These are phyloP conservation scores for Drosophila formosana DNA, from an alignment of 2,888 invertebrate species.

Conservation along the genomic window DNA sequence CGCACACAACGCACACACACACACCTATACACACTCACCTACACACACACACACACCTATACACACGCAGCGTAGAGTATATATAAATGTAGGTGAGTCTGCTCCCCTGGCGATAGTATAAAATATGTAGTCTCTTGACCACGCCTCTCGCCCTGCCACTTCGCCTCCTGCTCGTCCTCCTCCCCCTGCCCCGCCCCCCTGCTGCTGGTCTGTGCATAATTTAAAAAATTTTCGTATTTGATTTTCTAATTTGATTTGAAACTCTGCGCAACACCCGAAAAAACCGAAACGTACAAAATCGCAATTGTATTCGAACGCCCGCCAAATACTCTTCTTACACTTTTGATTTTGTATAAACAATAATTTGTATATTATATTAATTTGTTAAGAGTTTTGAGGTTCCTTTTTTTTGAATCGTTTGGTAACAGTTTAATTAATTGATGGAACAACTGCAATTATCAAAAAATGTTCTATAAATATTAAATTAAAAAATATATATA, in stretches of 20 bases:
- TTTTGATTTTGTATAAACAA: too few relatives aligned
- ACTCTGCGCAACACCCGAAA: conserved; percentile 10
- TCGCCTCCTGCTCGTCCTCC: not conserved
- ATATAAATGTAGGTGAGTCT: conserved; percentile 29
- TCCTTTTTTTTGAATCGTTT: too few relatives aligned
- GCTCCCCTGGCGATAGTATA: not conserved
- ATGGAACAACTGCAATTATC: too few relatives aligned
- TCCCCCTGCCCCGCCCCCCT: not conserved
- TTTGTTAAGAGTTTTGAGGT: too few relatives aligned
- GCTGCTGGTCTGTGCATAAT: conserved; percentile 33
- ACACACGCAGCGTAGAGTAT: not conserved
- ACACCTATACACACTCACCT: too few relatives aligned
- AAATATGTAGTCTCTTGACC: not conserved
- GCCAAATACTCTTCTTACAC: not conserved
- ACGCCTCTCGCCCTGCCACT: not conserved
- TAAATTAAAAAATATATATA: too few relatives aligned
- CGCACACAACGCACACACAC: not conserved
- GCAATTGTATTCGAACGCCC: not conserved
- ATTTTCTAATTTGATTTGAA: conserved; percentile 69
- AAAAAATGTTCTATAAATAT: too few relatives aligned
- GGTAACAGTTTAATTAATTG: too few relatives aligned
- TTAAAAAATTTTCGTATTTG: conserved; percentile 67
- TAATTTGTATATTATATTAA: too few relatives aligned
- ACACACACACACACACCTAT: not conserved
- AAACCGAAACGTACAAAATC: not conserved